Percentiles rank a stretch among this genome's conserved stretches.
Conservation (phyloP, 2,113 vertebrate genomes). For the Martes martes region DNA sequence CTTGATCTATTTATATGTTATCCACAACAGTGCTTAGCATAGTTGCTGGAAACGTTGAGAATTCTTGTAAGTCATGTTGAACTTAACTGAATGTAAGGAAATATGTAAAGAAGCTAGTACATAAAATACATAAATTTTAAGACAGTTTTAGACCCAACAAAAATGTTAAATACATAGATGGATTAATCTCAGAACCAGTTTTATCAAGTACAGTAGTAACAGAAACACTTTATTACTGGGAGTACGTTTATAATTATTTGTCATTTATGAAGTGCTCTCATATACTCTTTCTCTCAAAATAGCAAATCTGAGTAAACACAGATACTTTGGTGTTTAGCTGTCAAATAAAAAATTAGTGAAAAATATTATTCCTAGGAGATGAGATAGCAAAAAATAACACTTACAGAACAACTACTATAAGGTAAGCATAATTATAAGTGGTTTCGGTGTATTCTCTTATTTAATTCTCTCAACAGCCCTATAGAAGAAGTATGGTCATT, state of each 20-base stretch:
- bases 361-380: not conserved
- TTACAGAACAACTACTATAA: not conserved
- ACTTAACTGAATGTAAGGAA: not conserved
- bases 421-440: not conserved
- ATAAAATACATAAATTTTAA: not conserved
- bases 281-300: not conserved
- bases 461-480: not conserved
- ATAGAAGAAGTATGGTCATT: not conserved
- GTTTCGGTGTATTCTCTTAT: not conserved
- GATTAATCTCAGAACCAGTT: not conserved
- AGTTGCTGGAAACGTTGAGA: not conserved
- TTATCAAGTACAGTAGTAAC: not conserved
- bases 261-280: not conserved
- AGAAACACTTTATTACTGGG: not conserved
- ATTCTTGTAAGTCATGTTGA: not conserved
- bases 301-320: not conserved
- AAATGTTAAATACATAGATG: not conserved
- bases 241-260: not conserved
- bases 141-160: not conserved
- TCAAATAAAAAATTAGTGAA: slow-evolving; percentile 2
- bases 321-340: not conserved
- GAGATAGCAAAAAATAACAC: not conserved
- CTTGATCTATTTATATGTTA: not conserved
- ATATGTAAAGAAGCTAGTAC: not conserved
- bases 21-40: not conserved